A percentile compares a stretch with the other conserved stretches of the same genome.
These are phyloP conservation scores for Capreolus pygargus DNA, from an alignment of 2,113 vertebrate genomes.

Conservation along the genomic window DNA sequence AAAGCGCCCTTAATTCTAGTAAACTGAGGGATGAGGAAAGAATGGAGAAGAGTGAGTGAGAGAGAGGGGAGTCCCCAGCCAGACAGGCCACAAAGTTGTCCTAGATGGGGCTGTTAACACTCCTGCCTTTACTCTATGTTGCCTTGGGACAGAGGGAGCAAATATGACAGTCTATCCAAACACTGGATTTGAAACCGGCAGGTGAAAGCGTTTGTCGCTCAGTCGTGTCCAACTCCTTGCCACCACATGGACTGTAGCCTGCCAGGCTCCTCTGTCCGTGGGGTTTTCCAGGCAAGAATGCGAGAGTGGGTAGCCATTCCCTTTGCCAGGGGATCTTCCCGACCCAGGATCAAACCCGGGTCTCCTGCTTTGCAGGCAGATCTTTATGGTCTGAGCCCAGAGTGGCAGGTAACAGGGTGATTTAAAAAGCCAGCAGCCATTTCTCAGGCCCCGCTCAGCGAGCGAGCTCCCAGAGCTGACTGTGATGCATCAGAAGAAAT, in stretches of 20 bases:
- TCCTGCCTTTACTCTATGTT: accelerated
- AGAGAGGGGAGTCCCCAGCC: accelerated
- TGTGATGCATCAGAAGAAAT: conserved; percentile 62
- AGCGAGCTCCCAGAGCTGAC: background rate
- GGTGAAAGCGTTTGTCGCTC: background rate
- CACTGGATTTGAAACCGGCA: background rate
- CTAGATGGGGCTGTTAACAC: accelerated
- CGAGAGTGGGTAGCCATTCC: background rate
- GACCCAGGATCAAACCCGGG: background rate
- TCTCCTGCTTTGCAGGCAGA: background rate
- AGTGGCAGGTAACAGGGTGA: background rate
- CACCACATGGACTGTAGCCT: background rate
- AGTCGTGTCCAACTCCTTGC: background rate
- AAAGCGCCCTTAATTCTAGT: background rate
- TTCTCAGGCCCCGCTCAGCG: background rate
- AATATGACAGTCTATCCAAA: accelerated
- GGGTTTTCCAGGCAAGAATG: background rate
- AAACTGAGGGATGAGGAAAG: background rate
- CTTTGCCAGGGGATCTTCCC: background rate
- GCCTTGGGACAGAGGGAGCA: background rate
- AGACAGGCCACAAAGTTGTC: too few species aligned
- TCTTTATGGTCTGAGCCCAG: background rate
- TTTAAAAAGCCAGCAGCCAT: background rate
- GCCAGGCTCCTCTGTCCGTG: background rate
- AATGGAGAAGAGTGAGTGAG: background rate